These are phyloP conservation scores for Nematostella vectensis DNA, from an alignment of 92 coral and sea anemone genomes.

Conservation along the genomic window DNA sequence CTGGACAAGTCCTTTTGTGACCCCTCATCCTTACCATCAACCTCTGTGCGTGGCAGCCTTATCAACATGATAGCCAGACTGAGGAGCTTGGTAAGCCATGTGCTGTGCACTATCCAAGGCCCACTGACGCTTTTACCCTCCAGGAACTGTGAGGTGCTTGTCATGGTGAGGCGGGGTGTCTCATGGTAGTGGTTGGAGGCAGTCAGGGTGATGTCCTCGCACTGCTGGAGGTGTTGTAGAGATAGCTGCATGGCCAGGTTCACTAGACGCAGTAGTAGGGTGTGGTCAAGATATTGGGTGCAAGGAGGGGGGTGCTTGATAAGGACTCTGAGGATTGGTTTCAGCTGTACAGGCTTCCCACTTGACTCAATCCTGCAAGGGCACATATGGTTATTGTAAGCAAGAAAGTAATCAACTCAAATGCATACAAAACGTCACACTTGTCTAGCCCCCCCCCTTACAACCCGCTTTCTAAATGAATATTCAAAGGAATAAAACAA, in stretches of 20 bases:
- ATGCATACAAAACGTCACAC: too few species aligned
- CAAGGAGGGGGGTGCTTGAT: constrained; percentile 22
- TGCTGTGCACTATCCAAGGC: constrained; percentile 43
- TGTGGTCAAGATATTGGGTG: constrained; percentile 15
- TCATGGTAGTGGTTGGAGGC: constrained; percentile 35
- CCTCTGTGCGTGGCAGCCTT: constrained; percentile 16
- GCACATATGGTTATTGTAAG: not conserved
- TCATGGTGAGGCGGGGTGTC: constrained; percentile 25
- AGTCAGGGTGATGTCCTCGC: constrained; percentile 23
- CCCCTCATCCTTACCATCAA: too few species aligned
- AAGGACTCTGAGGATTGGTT: constrained; percentile 24
- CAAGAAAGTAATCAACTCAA: not conserved
- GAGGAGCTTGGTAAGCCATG: constrained; percentile 52
- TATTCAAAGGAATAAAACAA: too few species aligned
- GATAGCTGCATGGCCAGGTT: constrained; percentile 20
- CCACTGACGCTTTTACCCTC: constrained; percentile 18
- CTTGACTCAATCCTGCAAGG: constrained; percentile 17
- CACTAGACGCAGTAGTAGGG: constrained; percentile 11
- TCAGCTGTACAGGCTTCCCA: constrained; percentile 23
- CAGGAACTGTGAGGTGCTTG: constrained; percentile 8
- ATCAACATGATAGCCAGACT: constrained; percentile 33
- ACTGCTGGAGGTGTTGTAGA: constrained; percentile 15
- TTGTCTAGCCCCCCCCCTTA: too few species aligned
- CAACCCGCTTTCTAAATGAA: too few species aligned
- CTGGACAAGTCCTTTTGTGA: too few species aligned